Conservation (phyloP, 2,113 vertebrate species). For the Struthio camelus region DNA sequence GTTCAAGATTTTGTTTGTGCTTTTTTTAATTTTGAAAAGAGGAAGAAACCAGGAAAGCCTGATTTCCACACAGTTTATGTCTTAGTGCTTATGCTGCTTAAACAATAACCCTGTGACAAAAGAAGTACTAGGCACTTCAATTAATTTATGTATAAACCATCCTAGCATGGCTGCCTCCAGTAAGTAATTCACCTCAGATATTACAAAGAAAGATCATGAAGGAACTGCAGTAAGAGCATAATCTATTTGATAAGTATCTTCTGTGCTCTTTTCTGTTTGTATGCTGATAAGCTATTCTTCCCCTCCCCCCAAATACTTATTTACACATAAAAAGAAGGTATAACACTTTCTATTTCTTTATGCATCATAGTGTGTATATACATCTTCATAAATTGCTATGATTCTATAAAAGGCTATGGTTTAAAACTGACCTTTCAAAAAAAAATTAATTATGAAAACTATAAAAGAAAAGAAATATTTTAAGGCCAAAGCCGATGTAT, state of each 20-base stretch:
- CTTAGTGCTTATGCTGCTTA: background rate
- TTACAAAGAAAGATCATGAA: background rate
- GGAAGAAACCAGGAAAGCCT: background rate
- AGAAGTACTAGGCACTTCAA: background rate
- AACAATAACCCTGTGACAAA: background rate
- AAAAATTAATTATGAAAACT: background rate
- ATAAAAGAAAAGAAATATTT: background rate
- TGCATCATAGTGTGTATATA: background rate
- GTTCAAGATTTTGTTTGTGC: background rate
- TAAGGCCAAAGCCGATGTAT: background rate
- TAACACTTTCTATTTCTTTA: background rate
- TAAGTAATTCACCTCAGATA: background rate
- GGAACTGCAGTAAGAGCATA: background rate
- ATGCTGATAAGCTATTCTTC: background rate
- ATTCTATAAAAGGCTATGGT: background rate
- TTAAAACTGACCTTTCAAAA: background rate
- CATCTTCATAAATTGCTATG: background rate
- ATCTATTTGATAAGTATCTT: background rate
- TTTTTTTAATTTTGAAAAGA: background rate
- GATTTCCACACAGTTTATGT: background rate
- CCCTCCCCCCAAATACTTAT: background rate
- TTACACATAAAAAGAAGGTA: background rate
- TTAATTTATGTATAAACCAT: background rate
- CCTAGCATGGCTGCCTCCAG: background rate
- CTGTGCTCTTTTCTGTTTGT: background rate